Conservation (phyloP, 1,140 invertebrate genomes). For the Parapsyche elsis region DNA sequence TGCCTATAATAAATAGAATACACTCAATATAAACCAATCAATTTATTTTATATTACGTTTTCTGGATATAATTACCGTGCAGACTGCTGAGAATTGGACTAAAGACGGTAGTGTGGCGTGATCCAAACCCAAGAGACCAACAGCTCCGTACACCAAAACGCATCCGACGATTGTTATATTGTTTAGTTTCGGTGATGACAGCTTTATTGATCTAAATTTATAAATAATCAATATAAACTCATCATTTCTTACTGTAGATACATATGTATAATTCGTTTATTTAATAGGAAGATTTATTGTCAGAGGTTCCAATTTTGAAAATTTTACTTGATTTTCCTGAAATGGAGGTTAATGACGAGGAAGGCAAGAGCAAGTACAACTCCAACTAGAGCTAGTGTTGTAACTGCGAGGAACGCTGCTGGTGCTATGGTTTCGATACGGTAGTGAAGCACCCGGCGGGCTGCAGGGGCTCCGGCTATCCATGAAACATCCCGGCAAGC, state of each 20-base stretch:
- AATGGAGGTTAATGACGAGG: conserved; percentile 87
- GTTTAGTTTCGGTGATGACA: conserved; percentile 96
- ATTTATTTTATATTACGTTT: background rate
- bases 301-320: no score
- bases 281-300: conserved; percentile 23
- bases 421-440: conserved; percentile 80
- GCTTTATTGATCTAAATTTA: conserved; percentile 80
- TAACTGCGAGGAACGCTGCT: conserved; percentile 76
- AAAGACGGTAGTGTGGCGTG: conserved; percentile 78
- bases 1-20: conserved; percentile 70
- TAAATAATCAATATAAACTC: no score
- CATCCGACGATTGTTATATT: conserved; percentile 96
- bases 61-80: conserved; percentile 73
- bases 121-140: conserved; percentile 90
- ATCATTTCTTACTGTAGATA: background rate
- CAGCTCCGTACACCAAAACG: conserved; percentile 91
- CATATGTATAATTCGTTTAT: background rate
- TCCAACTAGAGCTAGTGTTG: conserved; percentile 78
- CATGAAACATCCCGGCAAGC: conserved; percentile 78
- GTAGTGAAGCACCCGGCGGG: conserved; percentile 77
- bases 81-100: conserved; percentile 81
- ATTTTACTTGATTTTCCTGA: conserved; percentile 84
- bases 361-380: conserved; percentile 83
- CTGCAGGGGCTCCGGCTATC: conserved; percentile 81
- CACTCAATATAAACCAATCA: background rate